A percentile compares a stretch with the other conserved stretches of the same genome.
phyloP scores from a whole-genome alignment of 2,113 vertebrate species.

The Ctenodactylus gundi region DNA sequence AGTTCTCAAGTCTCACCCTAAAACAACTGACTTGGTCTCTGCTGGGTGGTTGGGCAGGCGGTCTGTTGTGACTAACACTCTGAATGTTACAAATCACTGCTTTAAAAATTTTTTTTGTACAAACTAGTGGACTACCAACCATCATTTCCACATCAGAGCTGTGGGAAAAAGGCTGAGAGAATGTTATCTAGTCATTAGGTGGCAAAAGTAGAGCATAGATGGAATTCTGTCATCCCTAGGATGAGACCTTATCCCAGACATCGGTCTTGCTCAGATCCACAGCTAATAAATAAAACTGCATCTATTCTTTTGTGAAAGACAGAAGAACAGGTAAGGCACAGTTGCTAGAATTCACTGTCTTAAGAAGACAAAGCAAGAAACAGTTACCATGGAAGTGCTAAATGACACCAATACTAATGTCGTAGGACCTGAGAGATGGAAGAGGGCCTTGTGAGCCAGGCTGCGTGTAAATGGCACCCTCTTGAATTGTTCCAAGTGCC shows the following conservation, averaged over 20 bases:
- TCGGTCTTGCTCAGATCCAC: background rate
- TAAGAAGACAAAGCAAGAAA: background rate
- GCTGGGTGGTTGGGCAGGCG: background rate
- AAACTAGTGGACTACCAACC: background rate
- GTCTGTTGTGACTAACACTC: background rate
- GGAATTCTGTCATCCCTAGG: background rate
- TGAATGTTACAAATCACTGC: background rate
- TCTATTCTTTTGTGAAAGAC: background rate
- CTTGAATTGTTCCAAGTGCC: background rate
- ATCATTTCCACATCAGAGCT: background rate
- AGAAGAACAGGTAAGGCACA: background rate
- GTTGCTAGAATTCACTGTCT: background rate
- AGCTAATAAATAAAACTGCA: background rate
- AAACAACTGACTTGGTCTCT: background rate
- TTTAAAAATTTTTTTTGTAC: background rate
- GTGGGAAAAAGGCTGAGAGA: background rate
- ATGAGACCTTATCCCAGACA: background rate
- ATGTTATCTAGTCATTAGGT: background rate
- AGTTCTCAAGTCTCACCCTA: background rate
- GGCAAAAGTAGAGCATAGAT: background rate
- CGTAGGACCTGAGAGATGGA: background rate
- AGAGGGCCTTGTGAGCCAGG: background rate
- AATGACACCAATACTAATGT: background rate
- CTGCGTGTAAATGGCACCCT: background rate
- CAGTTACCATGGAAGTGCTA: background rate